Conservation (phyloP, 2,888 invertebrate species). For the Bugulina stolonifera region DNA sequence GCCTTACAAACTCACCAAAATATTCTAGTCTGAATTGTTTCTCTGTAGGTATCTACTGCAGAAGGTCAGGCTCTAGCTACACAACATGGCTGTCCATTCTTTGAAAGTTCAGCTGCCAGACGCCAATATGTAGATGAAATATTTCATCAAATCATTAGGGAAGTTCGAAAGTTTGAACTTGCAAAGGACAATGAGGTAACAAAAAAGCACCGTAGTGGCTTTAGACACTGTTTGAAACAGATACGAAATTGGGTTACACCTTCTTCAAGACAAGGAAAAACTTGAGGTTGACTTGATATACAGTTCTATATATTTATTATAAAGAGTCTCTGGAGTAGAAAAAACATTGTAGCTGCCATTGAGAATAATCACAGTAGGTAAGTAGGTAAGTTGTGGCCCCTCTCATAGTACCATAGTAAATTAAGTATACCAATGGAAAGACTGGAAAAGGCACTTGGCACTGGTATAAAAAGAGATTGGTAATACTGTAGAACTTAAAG, state of each 20-base stretch:
- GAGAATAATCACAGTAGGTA: no score
- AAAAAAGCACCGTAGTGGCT: neutral
- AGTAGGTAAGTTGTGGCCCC: no score
- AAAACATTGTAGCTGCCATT: no score
- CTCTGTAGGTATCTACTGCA: slow-evolving; percentile 66
- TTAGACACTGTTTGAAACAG: slow-evolving; percentile 21
- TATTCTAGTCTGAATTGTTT: no score
- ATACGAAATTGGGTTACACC: slow-evolving; percentile 8
- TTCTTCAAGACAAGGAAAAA: neutral
- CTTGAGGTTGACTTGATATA: neutral
- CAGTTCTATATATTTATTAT: no score
- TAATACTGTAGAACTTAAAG: no score
- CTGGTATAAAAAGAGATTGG: no score
- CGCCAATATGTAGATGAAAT: slow-evolving; percentile 84
- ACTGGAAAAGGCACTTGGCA: no score
- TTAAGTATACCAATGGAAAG: no score
- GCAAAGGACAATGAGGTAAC: slow-evolving; percentile 5
- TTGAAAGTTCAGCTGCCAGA: slow-evolving; percentile 81
- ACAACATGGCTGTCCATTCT: slow-evolving; percentile 82
- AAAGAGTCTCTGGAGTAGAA: no score
- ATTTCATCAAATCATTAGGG: slow-evolving; percentile 80
- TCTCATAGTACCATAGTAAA: no score
- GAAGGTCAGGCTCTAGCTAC: slow-evolving; percentile 76
- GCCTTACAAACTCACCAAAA: no score
- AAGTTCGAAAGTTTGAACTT: slow-evolving; percentile 60